Conservation (phyloP, 1,140 invertebrate genomes). For the Octopus bimaculoides region DNA sequence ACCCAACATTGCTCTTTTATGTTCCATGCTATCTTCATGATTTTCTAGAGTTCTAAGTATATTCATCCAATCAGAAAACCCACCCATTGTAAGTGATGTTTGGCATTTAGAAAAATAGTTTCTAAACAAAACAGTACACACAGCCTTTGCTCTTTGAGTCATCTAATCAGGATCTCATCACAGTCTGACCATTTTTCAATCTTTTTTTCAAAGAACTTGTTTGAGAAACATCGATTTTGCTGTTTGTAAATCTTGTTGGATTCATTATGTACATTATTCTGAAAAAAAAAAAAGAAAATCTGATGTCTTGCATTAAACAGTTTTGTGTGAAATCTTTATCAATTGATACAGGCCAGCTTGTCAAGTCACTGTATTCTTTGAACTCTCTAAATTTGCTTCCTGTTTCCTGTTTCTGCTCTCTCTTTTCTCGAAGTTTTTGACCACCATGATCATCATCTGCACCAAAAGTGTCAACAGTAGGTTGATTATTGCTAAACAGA, state of each 20-base stretch:
- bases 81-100: constrained; percentile 7
- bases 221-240: constrained; percentile 4
- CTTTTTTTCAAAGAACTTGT: constrained; percentile 5
- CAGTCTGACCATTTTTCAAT: constrained; percentile 7
- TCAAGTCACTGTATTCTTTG: constrained; percentile 4
- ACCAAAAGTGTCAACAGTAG: too few species aligned
- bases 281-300: not conserved
- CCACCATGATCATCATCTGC: too few species aligned
- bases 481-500: too few species aligned
- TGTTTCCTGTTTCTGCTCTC: too few species aligned
- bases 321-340: constrained; percentile 1
- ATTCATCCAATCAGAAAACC: constrained; percentile 7
- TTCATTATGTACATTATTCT: not conserved
- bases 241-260: constrained; percentile 3
- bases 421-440: too few species aligned
- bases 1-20: constrained; percentile 3
- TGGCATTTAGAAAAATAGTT: constrained; percentile 7
- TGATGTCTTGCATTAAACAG: constrained; percentile 7
- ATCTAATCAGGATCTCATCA: constrained; percentile 4
- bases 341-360: constrained; percentile 3
- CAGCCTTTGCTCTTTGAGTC: constrained; percentile 4
- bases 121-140: constrained; percentile 4
- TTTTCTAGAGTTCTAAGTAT: constrained; percentile 3
- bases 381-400: constrained; percentile 1
- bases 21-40: constrained; percentile 3